Conservation (phyloP, 2,113 vertebrate species). For the Zootoca vivipara region DNA sequence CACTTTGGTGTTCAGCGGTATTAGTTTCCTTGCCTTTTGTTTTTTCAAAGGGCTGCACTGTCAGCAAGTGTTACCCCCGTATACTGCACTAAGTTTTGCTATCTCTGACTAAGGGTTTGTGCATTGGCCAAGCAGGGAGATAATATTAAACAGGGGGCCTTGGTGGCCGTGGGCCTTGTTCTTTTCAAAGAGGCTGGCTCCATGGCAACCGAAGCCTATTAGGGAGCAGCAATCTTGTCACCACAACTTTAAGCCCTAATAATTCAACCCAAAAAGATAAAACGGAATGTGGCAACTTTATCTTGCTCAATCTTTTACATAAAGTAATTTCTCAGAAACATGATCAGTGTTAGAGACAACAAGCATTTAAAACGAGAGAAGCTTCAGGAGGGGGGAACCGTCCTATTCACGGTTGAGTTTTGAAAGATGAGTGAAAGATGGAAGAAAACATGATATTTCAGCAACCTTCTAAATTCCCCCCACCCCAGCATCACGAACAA, state of each 20-base stretch:
- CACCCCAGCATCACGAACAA: conserved; percentile 53
- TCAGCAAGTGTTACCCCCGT: conserved; percentile 67
- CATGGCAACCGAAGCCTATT: conserved; percentile 58
- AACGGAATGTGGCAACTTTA: conserved; percentile 80
- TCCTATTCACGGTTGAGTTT: conserved; percentile 75
- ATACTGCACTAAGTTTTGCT: conserved; percentile 55
- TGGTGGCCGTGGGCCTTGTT: conserved; percentile 70
- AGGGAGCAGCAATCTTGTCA: conserved; percentile 35
- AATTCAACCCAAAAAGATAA: conserved; percentile 80
- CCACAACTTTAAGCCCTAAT: conserved; percentile 76
- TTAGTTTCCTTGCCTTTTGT: conserved; percentile 57
- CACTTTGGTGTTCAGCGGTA: conserved; percentile 53
- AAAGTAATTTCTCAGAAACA: conserved; percentile 85
- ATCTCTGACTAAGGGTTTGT: conserved; percentile 67
- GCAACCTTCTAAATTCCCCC: conserved; percentile 45
- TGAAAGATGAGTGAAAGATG: conserved; percentile 79
- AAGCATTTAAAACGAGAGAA: conserved; percentile 78
- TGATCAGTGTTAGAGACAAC: conserved; percentile 78
- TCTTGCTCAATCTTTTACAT: conserved; percentile 79
- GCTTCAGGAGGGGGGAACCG: conserved; percentile 66
- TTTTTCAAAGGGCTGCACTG: conserved; percentile 60
- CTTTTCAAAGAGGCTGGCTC: conserved; percentile 72
- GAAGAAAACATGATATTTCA: conserved; percentile 70
- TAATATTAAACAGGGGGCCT: conserved; percentile 64
- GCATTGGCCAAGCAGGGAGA: conserved; percentile 79